Evolutionary conservation across 2,113 vertebrate species (phyloP).

Genomic region (Calypte anna): DNA sequence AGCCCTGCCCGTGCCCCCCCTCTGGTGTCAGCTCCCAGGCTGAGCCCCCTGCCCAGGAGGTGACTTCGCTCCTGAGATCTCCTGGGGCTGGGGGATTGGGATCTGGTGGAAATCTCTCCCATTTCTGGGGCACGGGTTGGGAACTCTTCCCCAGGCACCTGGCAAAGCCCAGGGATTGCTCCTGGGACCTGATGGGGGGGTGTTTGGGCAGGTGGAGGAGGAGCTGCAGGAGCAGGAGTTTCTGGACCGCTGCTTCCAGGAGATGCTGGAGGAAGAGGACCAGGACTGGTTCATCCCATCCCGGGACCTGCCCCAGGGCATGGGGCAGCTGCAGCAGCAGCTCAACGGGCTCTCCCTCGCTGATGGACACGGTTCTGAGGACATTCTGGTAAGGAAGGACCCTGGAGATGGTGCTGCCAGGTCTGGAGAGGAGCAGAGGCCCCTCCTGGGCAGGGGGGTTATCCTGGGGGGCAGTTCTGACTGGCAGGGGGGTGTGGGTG

Average conservation of each 20-base stretch:
- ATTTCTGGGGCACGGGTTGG: too few species aligned
- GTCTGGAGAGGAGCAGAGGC: background rate
- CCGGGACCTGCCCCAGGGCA: slow-evolving; percentile 88
- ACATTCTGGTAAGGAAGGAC: slow-evolving; percentile 90
- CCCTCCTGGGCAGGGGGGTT: background rate
- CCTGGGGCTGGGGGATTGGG: background rate
- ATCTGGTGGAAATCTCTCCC: too few species aligned
- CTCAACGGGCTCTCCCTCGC: slow-evolving; percentile 86
- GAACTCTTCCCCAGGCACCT: too few species aligned
- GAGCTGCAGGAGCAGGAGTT: slow-evolving; percentile 98
- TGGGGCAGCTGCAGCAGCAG: slow-evolving; percentile 94
- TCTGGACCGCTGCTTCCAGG: slow-evolving; percentile 96
- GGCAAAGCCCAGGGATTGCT: too few species aligned
- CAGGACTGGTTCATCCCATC: slow-evolving; percentile 98
- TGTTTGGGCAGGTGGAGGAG: slow-evolving; percentile 88
- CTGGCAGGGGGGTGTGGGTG: background rate
- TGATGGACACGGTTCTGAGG: slow-evolving; percentile 82
- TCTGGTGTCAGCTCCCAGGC: background rate
- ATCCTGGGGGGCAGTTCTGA: background rate
- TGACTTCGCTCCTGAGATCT: background rate
- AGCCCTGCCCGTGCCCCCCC: background rate
- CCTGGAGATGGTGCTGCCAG: fast-evolving
- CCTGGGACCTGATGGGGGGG: too few species aligned
- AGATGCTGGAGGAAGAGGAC: slow-evolving; percentile 98
- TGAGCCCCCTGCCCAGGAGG: too few species aligned